A percentile compares a stretch with the other conserved stretches of the same genome.
These are phyloP conservation scores for Pygoscelis adeliae DNA, from an alignment of 2,113 vertebrate species.

Conservation along the genomic window DNA sequence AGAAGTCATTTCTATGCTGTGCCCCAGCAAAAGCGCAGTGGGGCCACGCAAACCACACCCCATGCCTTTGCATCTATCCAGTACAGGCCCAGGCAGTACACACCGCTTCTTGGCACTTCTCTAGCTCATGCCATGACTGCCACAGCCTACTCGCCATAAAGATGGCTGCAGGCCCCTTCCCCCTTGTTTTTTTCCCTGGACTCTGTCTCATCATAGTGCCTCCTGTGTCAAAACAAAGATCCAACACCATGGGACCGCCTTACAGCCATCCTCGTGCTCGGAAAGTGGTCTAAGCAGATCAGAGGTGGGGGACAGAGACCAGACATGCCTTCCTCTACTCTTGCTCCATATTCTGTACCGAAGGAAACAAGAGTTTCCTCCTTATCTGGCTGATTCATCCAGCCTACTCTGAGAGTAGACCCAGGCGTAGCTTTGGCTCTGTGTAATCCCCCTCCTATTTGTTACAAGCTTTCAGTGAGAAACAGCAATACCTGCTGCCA, in stretches of 20 bases:
- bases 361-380: neutral
- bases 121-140: neutral
- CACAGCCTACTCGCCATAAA: neutral
- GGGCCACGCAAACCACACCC: neutral
- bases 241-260: neutral
- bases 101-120: fast-evolving
- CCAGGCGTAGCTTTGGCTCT: neutral
- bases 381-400: neutral
- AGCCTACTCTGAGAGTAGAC: neutral
- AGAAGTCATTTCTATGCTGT: neutral
- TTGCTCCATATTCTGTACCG: neutral
- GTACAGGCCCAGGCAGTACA: neutral
- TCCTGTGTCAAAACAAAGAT: neutral
- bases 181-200: neutral
- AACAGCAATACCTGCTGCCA: neutral
- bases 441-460: neutral
- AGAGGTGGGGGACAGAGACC: neutral
- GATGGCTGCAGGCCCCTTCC: neutral
- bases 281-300: neutral
- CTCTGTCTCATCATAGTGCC: neutral
- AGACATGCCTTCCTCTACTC: neutral
- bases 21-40: neutral
- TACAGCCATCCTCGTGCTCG: fast-evolving
- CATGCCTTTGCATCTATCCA: neutral
- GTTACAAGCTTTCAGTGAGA: neutral